phyloP scores from a whole-genome alignment of 2,797 vertebrate species.

The Crenichthys baileyi region DNA sequence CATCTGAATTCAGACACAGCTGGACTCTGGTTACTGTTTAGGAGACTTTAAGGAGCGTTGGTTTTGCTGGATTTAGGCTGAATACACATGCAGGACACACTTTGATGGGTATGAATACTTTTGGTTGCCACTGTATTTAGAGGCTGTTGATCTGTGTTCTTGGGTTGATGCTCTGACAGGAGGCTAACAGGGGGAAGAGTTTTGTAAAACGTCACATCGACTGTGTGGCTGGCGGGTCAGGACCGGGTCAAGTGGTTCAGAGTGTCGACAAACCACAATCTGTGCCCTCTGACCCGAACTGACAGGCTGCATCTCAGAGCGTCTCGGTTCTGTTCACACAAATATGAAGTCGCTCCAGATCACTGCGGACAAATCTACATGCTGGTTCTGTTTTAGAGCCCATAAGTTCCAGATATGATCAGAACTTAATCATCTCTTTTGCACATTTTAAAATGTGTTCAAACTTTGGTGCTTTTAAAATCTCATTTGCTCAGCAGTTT shows the following conservation, averaged over 20 bases:
- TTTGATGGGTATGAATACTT: background rate
- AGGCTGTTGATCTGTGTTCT: background rate
- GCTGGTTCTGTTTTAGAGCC: background rate
- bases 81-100: too few species aligned
- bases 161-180: background rate
- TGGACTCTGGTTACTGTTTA: background rate
- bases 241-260: conserved; percentile 48
- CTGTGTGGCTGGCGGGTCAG: background rate
- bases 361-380: too few species aligned
- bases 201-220: conserved; percentile 35
- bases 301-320: conserved; percentile 8
- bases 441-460: background rate
- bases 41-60: too few species aligned
- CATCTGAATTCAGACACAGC: too few species aligned
- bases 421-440: background rate
- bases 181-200: conserved; percentile 4
- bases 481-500: background rate
- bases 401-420: background rate
- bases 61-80: too few species aligned
- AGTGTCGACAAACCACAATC: conserved; percentile 54
- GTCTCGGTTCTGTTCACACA: background rate
- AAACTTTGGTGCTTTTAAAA: background rate
- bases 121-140: background rate
- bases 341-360: background rate
- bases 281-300: conserved; percentile 57